A percentile compares a stretch with the other conserved stretches of the same genome.
Evolutionary conservation across 1,140 invertebrate genomes (phyloP).

Genomic region (Brachionus paranguensis): DNA sequence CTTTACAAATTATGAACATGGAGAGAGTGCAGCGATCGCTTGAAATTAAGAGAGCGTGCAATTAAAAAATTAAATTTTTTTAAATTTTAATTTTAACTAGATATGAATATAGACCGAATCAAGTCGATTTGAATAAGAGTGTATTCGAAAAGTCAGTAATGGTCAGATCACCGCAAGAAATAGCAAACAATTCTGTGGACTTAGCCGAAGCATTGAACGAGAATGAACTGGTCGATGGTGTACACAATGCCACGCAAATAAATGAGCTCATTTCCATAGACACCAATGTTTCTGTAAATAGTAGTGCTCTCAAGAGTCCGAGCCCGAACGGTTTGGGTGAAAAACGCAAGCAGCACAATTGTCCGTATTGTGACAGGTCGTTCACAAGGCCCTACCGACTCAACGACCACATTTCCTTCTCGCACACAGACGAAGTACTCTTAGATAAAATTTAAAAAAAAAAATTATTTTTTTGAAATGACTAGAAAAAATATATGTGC

Average conservation of each 20-base stretch:
- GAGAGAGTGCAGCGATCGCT: background rate
- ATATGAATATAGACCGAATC: background rate
- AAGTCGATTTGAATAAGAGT: background rate
- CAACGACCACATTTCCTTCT: slow-evolving; percentile 36
- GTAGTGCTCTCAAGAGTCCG: background rate
- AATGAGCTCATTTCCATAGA: background rate
- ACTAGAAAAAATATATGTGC: slow-evolving; percentile 38
- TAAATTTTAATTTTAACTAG: background rate
- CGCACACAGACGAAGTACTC: slow-evolving; percentile 37
- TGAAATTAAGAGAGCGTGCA: slow-evolving; percentile 21
- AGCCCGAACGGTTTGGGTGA: background rate
- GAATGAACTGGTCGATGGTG: background rate
- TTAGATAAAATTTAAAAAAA: background rate
- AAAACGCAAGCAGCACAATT: slow-evolving; percentile 39
- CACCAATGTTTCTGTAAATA: background rate
- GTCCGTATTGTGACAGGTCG: slow-evolving; percentile 35
- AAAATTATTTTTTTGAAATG: background rate
- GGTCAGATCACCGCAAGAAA: slow-evolving; percentile 26
- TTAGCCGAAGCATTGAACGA: background rate
- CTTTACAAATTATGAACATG: background rate
- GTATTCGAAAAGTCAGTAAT: background rate
- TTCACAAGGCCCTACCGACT: slow-evolving; percentile 37
- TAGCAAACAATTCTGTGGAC: background rate
- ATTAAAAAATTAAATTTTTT: background rate
- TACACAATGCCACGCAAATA: background rate